A percentile compares a stretch with the other conserved stretches of the same genome.
Evolutionary conservation across 2,888 invertebrate genomes (phyloP).

Genomic region (Diplazon laetatorius): DNA sequence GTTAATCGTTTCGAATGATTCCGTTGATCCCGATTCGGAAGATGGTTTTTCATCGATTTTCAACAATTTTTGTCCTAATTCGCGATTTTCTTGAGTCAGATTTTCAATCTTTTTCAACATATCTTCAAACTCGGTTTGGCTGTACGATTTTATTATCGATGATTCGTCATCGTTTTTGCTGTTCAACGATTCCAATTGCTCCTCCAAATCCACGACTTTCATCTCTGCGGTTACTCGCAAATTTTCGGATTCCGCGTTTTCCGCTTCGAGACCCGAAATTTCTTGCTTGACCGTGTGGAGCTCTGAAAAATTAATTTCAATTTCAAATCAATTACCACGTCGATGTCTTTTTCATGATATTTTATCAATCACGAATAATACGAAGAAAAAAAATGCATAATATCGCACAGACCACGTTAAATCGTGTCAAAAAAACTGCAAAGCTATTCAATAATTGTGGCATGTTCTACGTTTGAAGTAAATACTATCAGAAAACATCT

Average conservation of each 20-base stretch:
- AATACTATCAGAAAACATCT: no score
- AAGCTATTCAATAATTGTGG: no score
- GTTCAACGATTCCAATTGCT: conserved; percentile 87
- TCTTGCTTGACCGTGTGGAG: conserved; percentile 85
- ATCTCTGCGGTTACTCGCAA: conserved; percentile 91
- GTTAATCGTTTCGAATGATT: conserved; percentile 77
- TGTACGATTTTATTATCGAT: no score
- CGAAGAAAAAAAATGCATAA: no score
- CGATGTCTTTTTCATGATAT: no score
- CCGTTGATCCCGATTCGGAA: conserved; percentile 79
- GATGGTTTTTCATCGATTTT: conserved; percentile 79
- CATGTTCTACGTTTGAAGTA: no score
- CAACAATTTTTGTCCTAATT: conserved; percentile 82
- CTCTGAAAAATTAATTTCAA: conserved; percentile 75
- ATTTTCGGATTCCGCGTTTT: conserved; percentile 86
- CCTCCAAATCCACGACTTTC: conserved; percentile 90
- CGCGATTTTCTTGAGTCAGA: conserved; percentile 88
- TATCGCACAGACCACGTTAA: no score
- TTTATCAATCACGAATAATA: no score
- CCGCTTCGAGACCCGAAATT: conserved; percentile 85
- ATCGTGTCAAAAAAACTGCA: no score
- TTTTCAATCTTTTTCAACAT: conserved; percentile 84
- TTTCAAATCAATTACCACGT: no score
- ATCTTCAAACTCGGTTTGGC: conserved; percentile 84
- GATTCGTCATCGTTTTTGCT: conserved; percentile 84